Conservation (phyloP, 2,113 vertebrate species). For the Recurvirostra avosetta region DNA sequence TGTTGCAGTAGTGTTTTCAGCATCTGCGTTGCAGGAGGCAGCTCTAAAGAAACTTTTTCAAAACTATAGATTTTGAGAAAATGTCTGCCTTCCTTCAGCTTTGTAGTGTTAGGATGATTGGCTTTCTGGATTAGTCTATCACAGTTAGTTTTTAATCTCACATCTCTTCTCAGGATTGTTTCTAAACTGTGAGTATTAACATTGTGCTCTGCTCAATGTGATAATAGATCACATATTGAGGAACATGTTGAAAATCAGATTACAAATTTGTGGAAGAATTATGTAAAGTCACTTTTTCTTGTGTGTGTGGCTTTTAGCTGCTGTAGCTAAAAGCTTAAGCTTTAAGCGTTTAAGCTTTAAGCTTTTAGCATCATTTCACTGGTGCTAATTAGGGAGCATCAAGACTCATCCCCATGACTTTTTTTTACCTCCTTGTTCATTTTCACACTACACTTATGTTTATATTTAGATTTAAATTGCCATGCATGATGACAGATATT, state of each 20-base stretch:
- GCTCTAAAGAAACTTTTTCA: background rate
- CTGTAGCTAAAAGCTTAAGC: too few species aligned
- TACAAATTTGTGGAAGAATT: background rate
- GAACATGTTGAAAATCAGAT: background rate
- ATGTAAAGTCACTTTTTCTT: background rate
- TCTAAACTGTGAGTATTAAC: background rate
- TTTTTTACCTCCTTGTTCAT: background rate
- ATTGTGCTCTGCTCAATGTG: background rate
- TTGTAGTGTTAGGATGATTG: background rate
- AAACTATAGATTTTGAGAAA: background rate
- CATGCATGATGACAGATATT: background rate
- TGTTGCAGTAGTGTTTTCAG: background rate
- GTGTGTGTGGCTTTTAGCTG: background rate
- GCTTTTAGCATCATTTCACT: background rate
- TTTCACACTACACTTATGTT: background rate
- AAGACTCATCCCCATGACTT: background rate
- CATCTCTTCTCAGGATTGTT: background rate
- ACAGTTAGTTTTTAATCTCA: background rate
- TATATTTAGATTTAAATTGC: background rate
- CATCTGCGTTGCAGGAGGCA: background rate
- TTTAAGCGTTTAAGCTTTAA: background rate
- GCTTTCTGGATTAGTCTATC: background rate
- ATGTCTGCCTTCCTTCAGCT: background rate
- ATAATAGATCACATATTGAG: background rate
- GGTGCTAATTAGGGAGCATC: background rate